Percentiles rank a stretch among this genome's conserved stretches.
These are phyloP conservation scores for Apis cerana DNA, from an alignment of 1,140 invertebrate genomes.

Conservation along the genomic window DNA sequence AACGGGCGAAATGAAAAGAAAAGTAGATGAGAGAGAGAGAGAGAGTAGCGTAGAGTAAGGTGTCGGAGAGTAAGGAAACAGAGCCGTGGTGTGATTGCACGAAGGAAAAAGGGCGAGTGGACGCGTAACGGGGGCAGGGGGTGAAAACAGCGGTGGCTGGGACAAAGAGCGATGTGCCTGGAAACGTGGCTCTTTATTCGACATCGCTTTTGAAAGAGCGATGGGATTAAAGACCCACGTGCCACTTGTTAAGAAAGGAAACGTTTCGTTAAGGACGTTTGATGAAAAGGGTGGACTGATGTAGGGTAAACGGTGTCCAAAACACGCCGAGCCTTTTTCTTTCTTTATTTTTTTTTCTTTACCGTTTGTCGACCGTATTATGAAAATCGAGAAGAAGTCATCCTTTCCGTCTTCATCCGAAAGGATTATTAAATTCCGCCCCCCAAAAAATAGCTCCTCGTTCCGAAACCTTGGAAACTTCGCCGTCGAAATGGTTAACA, in stretches of 20 bases:
- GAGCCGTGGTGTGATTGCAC: slow-evolving; percentile 51
- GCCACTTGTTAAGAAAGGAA: slow-evolving; percentile 37
- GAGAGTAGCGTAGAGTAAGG: slow-evolving; percentile 41
- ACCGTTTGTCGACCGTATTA: too few relatives aligned
- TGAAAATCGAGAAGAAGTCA: too few relatives aligned
- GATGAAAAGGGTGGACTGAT: slow-evolving; percentile 39
- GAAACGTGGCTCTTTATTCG: slow-evolving; percentile 50
- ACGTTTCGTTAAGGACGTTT: slow-evolving; percentile 7
- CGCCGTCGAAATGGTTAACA: too few relatives aligned
- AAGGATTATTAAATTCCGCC: too few relatives aligned
- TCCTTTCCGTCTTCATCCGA: neutral
- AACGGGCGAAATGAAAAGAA: neutral
- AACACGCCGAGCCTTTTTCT: neutral
- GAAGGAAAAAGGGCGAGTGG: slow-evolving; percentile 25
- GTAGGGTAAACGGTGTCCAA: neutral
- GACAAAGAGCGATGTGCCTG: slow-evolving; percentile 41
- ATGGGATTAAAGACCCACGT: slow-evolving; percentile 51
- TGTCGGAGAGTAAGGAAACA: slow-evolving; percentile 39
- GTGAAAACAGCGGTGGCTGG: slow-evolving; percentile 20
- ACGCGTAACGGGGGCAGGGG: slow-evolving; percentile 38
- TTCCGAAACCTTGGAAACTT: too few relatives aligned
- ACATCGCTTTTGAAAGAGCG: slow-evolving; percentile 16
- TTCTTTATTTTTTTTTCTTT: too few relatives aligned
- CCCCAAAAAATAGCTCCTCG: too few relatives aligned
- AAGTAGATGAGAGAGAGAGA: neutral